Base-by-base conservation (phyloP, 2,797 vertebrate genomes). In the Urosaurus nigricauda region DNA sequence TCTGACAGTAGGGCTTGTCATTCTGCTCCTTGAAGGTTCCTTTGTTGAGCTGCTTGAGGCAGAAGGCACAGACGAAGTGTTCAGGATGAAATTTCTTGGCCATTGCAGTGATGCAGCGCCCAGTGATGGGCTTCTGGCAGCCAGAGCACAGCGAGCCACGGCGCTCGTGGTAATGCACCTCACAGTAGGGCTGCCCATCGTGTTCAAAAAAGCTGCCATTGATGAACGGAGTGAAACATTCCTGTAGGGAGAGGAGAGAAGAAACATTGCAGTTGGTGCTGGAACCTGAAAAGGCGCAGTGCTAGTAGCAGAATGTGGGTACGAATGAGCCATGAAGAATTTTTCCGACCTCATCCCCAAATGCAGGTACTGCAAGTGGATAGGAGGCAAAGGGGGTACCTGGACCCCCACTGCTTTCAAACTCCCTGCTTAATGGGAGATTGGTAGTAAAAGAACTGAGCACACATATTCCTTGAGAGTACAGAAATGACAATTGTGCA, bases 21-120 rank as follows among this genome's bases (percentile, higher is more conserved):
- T 99, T 99, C 93, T 99, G 99, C 97, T 99, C 99, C 95, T 99
- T 99, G 96, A 99, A 99, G 94, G 99, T 99, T 96, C 99, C 99
- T 97, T 99, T 99, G 97, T 99, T 99, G 94, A 99, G 99, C 92
- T 99, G 99, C 95, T 99, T 99, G 95, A 99, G 98, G 95, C 99
- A 99, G 96, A 99, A 99, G 97, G 99, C 99, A 75, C 99, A 99
- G 94, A 99, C 99, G 80, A 99, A 99, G 96, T 99, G 99, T 98
- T 99, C 99, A 0, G 99, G 99, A 96, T 99, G 99, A 94, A 99
- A 99, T 96, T 99, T 99, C 97, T 98, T 99, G 95, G 97, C 95
- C 99, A 99, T 99, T 88, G 99, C 99, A 0, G 99, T 99, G 97
- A 99, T 99, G 93, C 99, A 99, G 95, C 99, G 98, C 90, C 99